Conservation (phyloP, 92 coral and sea anemone species). For the Montipora capitata region DNA sequence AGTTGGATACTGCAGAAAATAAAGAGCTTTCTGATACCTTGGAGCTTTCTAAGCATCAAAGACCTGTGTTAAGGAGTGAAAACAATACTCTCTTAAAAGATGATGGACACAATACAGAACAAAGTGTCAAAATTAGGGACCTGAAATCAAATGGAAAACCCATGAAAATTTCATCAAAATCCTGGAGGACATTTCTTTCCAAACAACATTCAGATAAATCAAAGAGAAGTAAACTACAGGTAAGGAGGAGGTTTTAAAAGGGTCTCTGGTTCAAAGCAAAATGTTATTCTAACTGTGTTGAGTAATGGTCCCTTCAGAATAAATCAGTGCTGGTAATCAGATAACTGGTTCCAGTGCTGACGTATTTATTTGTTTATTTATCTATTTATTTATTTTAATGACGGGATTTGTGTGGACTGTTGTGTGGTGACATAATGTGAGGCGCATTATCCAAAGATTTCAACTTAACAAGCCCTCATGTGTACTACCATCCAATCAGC, state of each 20-base stretch:
- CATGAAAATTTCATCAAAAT: constrained; percentile 10
- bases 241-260: background rate
- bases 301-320: too few species aligned
- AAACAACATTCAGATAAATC: constrained; percentile 10
- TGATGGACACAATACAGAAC: background rate
- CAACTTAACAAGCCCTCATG: too few species aligned
- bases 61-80: constrained; percentile 2
- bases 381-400: too few species aligned
- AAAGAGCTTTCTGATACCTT: constrained; percentile 10
- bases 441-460: too few species aligned
- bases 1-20: background rate
- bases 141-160: constrained; percentile 42
- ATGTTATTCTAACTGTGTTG: too few species aligned
- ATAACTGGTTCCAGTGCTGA: too few species aligned
- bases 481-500: too few species aligned
- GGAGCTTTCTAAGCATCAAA: background rate
- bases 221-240: constrained; percentile 21
- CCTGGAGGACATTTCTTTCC: constrained; percentile 25
- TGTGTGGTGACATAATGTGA: too few species aligned
- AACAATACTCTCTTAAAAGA: constrained; percentile 5
- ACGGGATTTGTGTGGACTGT: too few species aligned
- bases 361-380: too few species aligned
- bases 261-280: too few species aligned
- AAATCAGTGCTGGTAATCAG: too few species aligned
- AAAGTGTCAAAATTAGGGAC: constrained; percentile 48